Percentiles rank a stretch among this genome's conserved stretches.
Evolutionary conservation across 2,797 vertebrate genomes (phyloP).

Genomic region (Falco berigora): DNA sequence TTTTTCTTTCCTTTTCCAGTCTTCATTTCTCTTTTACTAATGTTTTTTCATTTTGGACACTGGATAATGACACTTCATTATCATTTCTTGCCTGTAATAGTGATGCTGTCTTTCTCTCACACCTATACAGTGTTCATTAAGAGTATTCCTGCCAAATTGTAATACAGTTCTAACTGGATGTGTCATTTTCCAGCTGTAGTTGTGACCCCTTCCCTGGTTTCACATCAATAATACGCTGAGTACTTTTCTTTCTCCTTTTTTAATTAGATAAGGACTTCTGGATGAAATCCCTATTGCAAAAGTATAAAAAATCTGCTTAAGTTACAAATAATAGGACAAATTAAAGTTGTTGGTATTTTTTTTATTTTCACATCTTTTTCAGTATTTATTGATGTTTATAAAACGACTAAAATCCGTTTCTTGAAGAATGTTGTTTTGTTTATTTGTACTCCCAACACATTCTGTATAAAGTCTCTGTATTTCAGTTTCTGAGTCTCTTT

Average conservation of each 20-base stretch:
- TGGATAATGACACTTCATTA: not conserved
- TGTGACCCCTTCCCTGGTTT: not conserved
- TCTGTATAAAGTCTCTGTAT: not conserved
- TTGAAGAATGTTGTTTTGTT: not conserved
- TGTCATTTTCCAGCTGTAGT: not conserved
- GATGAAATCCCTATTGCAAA: not conserved
- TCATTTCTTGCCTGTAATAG: not conserved
- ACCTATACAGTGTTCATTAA: not conserved
- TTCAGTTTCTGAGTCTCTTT: slow-evolving; percentile 6
- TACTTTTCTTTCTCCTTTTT: not conserved
- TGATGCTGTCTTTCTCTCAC: not conserved
- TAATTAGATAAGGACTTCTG: not conserved
- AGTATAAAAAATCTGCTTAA: not conserved
- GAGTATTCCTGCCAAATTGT: not conserved
- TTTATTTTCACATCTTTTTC: not conserved
- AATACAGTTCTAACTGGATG: not conserved
- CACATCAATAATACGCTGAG: not conserved
- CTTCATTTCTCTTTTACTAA: slow-evolving; percentile 2
- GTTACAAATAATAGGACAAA: not conserved
- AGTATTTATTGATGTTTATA: slow-evolving; percentile 26
- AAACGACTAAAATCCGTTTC: not conserved
- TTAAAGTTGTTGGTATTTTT: not conserved
- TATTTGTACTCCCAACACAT: not conserved
- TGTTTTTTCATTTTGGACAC: slow-evolving; percentile 14
- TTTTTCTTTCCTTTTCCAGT: not conserved